Base-by-base conservation (phyloP, 2,113 vertebrate genomes). In the Egretta garzetta region DNA sequence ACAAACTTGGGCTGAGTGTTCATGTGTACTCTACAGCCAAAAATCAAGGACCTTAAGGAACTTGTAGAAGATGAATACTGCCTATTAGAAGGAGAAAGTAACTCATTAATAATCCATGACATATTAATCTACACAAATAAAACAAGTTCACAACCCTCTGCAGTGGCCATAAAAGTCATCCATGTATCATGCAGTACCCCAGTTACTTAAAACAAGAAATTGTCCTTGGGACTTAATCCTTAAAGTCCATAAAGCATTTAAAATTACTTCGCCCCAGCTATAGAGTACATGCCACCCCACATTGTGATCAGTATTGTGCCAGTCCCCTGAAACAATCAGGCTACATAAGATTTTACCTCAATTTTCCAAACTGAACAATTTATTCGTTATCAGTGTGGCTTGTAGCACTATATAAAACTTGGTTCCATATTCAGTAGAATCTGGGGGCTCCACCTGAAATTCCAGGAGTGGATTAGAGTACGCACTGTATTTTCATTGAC, bases 71-170 rank as follows among this genome's bases (percentile, higher is more conserved):
- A 37, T 62, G 68, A 41, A 43, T 39, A 9, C 4, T 59, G 39
- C 58, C n/a, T 35, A 6, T 56, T 15, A 50, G 7, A n/a, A 60
- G 55, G 52, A 35, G 64, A 62, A 81, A 60, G 74, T 43, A n/a
- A 20, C 81, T 81, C 32, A 52, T 94, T 96, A 85, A 88, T 91
- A 80, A 43, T 16, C 56, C 23, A 45, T 59, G 49, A 59, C 62
- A 22, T 79, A 37, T 53, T 86, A 79, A 71, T 56, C 63, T 80
- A 9, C 81, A 67, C 86, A 96, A 90, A 96, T 89, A 94, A 95
- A 94, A 60, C 77, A 91, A 88, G 73, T 77, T 94, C 86, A 86
- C 62, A 75, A 37, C 80, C 64, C 27, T 60, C 62, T 49, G 47
- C 18, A 41, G 68, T 0, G 0, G 63, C 74, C 49, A 47, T 93